Evolutionary conservation across 2,113 vertebrate species (phyloP), one percentile per base, ranked within the genome.

Genomic region (Perognathus longimembris): DNA sequence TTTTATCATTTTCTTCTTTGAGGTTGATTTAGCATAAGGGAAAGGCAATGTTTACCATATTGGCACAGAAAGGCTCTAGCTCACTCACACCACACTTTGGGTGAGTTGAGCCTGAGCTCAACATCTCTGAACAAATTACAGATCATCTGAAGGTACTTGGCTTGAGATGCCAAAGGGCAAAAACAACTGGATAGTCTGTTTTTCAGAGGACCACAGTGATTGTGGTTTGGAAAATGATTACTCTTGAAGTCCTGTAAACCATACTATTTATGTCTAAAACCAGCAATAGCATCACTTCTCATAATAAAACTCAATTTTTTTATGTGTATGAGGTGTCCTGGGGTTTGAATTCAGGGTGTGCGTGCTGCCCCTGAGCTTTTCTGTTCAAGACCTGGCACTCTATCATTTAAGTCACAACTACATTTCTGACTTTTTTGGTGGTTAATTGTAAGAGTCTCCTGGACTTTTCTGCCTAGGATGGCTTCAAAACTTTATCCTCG

Each of bases 301-400:
- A 88, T 71, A 90, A 88, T 7, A 32, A 70, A 92, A 81, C 30
- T 81, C 64, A 64, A 80, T 86, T 93, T 94, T 50, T 18, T 12
- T 54, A 15, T 54, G 50, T 54, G 50, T 54, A 14, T 54, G 11
- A 11, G 45, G 45, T 45, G 45, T 45, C 45, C 45, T 45, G 45
- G 45, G 45, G 11, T 45, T 45, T 45, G 45, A 45, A 45, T 45
- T 45, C 45, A 45, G 11, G 45, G 50, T 54, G 14, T 54, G 50
- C 14, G 15, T 54, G 50, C 50, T 54, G 14, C 17, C 50, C 50
- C 50, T 54, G 50, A 54, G 50, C 50, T 54, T 54, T 54, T 54
- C 50, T 54, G 50, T 54, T 54, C 50, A 54, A 54, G 50, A 15
- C 50, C 50, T 54, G 50, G 50, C 50, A 54, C 50, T 45, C 45